Conservation (phyloP, 2,888 invertebrate species). For the Diloba caeruleocephala region DNA sequence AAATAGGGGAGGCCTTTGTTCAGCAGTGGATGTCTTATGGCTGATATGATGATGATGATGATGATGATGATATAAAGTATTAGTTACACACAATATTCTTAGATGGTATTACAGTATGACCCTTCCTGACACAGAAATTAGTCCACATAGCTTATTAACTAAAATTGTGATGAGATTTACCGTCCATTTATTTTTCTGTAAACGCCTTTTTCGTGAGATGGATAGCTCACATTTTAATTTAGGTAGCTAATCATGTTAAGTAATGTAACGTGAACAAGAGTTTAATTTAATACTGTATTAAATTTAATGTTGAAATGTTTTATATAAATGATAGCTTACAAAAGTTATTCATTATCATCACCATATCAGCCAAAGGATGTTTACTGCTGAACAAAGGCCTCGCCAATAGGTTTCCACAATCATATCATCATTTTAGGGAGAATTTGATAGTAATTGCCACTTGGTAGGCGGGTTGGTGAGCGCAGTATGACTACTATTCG, state of each 20-base stretch:
- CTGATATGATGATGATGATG: no score
- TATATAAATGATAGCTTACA: not conserved
- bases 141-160: constrained; percentile 16
- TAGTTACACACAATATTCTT: not conserved
- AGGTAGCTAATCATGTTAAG: constrained; percentile 12
- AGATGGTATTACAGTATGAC: not conserved
- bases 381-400: no score
- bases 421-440: no score
- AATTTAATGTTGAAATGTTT: not conserved
- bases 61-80: not conserved
- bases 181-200: constrained; percentile 28
- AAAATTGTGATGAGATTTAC: constrained; percentile 11
- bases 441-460: no score
- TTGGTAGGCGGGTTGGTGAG: no score
- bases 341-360: no score
- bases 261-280: constrained; percentile 3
- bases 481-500: no score
- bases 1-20: no score
- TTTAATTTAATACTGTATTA: constrained; percentile 2
- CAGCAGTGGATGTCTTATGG: no score
- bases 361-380: no score
- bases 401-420: no score
- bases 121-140: constrained; percentile 9
- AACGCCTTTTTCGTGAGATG: constrained; percentile 10
- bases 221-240: constrained; percentile 16